These are phyloP conservation scores for Drosophila buzzatii DNA, from an alignment of 2,888 invertebrate genomes.

Conservation along the genomic window DNA sequence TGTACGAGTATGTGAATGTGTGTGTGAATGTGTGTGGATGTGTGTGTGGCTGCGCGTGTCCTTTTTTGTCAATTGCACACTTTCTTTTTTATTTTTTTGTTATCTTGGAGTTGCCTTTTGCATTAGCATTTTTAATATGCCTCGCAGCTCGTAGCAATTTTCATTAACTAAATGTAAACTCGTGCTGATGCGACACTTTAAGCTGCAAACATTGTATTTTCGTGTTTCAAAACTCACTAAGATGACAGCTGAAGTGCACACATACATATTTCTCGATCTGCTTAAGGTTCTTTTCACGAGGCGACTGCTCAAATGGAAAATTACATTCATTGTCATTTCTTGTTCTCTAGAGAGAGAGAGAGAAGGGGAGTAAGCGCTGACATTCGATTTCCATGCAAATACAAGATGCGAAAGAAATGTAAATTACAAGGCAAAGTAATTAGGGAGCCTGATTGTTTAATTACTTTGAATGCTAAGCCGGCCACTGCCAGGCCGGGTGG, in stretches of 20 bases:
- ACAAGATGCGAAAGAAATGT: conserved; percentile 18
- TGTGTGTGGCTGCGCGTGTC: conserved; percentile 3
- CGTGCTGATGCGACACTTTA: conserved; percentile 50
- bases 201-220: conserved; percentile 36
- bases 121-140: conserved; percentile 27
- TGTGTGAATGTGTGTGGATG: neutral
- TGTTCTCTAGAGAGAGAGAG: neutral
- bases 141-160: conserved; percentile 49
- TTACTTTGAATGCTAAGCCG: conserved; percentile 19
- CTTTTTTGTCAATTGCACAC: conserved; percentile 42
- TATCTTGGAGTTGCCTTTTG: conserved; percentile 15
- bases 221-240: conserved; percentile 4
- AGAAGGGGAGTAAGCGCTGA: neutral
- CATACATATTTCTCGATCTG: conserved; percentile 1
- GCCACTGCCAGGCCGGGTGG: neutral
- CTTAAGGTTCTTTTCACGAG: conserved; percentile 8
- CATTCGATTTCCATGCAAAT: conserved; percentile 52
- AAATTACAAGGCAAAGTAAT: conserved; percentile 45
- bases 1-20: neutral
- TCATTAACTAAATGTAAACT: conserved; percentile 72
- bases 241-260: conserved; percentile 31
- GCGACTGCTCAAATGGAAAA: conserved; percentile 46
- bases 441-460: conserved; percentile 41
- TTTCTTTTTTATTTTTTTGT: conserved; percentile 14
- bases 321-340: conserved; percentile 37